A percentile compares a stretch with the other conserved stretches of the same genome.
phyloP scores from a whole-genome alignment of 2,888 invertebrate genomes.

The Tethea ocularis region DNA sequence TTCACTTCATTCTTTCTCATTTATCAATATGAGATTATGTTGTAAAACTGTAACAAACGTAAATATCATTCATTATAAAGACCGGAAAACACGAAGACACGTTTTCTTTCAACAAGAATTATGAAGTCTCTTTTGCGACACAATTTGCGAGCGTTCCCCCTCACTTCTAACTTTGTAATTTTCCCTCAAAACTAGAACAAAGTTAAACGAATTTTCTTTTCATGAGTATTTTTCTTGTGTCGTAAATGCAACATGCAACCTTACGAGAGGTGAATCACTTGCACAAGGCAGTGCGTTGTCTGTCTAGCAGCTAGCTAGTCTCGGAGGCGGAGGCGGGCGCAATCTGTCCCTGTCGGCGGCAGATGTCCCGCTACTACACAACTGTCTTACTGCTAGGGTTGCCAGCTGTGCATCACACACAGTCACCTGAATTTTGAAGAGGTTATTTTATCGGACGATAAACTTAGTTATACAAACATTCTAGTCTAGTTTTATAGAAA shows the following conservation, averaged over 20 bases:
- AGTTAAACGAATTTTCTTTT: conserved; percentile 7
- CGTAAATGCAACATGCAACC: conserved; percentile 5
- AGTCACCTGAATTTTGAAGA: no score
- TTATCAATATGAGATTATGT: no score
- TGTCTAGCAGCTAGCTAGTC: no score
- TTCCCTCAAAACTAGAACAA: neutral
- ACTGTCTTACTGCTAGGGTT: no score
- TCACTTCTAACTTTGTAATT: neutral
- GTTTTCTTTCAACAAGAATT: neutral
- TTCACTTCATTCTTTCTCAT: no score
- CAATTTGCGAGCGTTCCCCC: neutral
- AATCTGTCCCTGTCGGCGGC: conserved; percentile 38
- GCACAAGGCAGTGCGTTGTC: conserved; percentile 8
- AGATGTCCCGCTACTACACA: conserved; percentile 27
- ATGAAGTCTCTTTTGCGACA: neutral
- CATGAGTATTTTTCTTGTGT: neutral
- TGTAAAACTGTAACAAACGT: no score
- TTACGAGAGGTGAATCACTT: conserved; percentile 5
- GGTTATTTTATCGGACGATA: no score
- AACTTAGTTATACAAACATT: no score
- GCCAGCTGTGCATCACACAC: no score
- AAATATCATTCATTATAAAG: neutral
- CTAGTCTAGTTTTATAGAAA: no score
- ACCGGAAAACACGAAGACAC: neutral
- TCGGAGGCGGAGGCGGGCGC: conserved; percentile 20